Evolutionary conservation across 2,113 vertebrate genomes (phyloP), one percentile per base, ranked within the genome.

Genomic region (Trichomycterus rosablanca): DNA sequence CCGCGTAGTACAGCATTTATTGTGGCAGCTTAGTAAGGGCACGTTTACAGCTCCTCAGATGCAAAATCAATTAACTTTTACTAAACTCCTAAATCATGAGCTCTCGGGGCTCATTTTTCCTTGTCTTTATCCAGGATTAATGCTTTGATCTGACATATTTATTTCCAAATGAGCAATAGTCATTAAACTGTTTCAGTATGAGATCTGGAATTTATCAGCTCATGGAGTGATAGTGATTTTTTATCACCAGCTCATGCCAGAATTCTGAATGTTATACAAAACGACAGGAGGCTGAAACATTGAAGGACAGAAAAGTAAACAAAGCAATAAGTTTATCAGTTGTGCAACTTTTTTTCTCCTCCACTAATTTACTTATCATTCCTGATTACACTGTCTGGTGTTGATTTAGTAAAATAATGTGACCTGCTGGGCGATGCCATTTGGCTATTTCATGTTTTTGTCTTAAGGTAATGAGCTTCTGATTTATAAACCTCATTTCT

Each of bases 91-190:
- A n/a, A 30, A 60, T 66, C 58, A 43, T 30, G 10, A 15, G 46
- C 48, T 48, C 24, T 67, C 56, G 63, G 49, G 37, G 10, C 16
- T 24, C 11, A 45, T 59, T 34, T 34, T 15, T 22, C 34, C 26
- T 3, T 45, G 57, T 72, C 42, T 35, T 69, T 72, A 77, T 80
- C 71, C 61, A 34, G 58, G 67, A 68, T 67, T 75, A 76, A 81
- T 76, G 70, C 71, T 62, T 81, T 68, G 64, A 65, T 55, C 8
- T 52, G 74, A 54, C 59, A 11, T 74, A 57, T 77, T 80, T 72
- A 57, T 68, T 75, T 68, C 71, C 66, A 62, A 67, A 75, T 67
- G 40, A 70, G 75, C 23, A 67, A 59, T 22, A 3, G 44, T 70
- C 62, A 68, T 80, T 76, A 78, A 44, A 14, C 50, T 57, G 28